Evolutionary conservation across 2,888 invertebrate species (phyloP), one percentile per base, ranked within the genome.

Genomic region (Hipparchia semele): DNA sequence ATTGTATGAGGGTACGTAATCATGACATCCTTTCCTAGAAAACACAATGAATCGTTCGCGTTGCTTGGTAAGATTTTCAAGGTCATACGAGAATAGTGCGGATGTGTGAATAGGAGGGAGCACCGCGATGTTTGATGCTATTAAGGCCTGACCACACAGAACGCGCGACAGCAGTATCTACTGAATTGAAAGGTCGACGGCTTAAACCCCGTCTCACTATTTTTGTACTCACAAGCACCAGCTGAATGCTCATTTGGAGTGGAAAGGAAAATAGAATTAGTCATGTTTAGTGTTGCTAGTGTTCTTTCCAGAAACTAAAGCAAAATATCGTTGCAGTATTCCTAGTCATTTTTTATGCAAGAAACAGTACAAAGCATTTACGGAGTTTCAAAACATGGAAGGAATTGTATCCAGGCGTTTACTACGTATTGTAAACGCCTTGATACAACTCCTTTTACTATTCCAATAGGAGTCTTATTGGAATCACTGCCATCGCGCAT

Each of bases 21-120:
- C 67, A 64, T 70, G 60, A 64, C 79, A 79, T 79, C 80, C 78
- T 79, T 80, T 78, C 79, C 77, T 81, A 80, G 79, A 81, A 80
- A 76, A 76, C 71, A 68, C 76, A 76, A 76, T 75, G 79, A 80
- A 80, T 77, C 82, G 83, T 82, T 84, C 80, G 76, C 81, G 83
- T 83, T 84, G 83, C 84, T 84, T 80, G 74, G 86, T 84, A 85
- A 81, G 81, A 84, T 84, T 79, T 80, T 83, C 88, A 90, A 91
- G 91, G 91, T 80, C 89, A 80, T 75, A 77, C 86, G 79, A 87
- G 88, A 89, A 90, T 90, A 90, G 86, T 87, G 82, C 81, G 80
- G 78, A 80, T 81, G 83, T 84, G 87, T 86, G 87, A 85, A 87
- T 86, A 82, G 81, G 80, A 72, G 82, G 81, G 80, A 83, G 82